Percentiles rank a stretch among this genome's conserved stretches.
These are phyloP conservation scores for Halisarca cf. caerulea DNA, from an alignment of 37 sponge, comb jelly and placozoan genomes.

Conservation along the genomic window DNA sequence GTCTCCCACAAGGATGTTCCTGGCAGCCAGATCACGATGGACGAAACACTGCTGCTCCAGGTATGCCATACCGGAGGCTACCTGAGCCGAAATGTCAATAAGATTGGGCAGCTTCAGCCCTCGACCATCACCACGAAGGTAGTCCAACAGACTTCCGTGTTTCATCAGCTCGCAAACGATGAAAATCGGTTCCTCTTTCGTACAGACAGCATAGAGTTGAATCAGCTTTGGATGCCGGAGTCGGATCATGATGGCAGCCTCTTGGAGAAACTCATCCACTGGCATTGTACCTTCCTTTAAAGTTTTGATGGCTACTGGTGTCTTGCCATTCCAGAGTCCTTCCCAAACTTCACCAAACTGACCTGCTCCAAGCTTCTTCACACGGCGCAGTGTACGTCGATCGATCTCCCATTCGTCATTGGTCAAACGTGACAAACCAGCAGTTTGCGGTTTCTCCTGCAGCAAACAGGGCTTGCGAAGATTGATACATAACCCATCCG, in stretches of 20 bases:
- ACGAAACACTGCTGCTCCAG: constrained; percentile 95
- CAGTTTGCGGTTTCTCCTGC: constrained; percentile 88
- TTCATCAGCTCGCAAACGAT: constrained; percentile 98
- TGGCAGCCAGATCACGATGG: constrained; percentile 95
- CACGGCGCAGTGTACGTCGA: constrained; percentile 59
- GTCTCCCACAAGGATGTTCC: constrained; percentile 97
- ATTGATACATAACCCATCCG: constrained; percentile 85
- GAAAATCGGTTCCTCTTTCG: constrained; percentile 90
- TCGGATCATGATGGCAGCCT: constrained; percentile 93
- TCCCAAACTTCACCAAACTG: constrained; percentile 97
- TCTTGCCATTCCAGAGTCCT: constrained; percentile 94
- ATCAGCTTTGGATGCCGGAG: constrained; percentile 95
- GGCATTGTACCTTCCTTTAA: constrained; percentile 97
- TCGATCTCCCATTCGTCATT: constrained; percentile 97
- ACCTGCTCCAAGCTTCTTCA: constrained; percentile 82
- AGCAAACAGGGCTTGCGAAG: constrained; percentile 65
- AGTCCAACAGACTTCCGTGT: constrained; percentile 92
- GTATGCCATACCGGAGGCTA: constrained; percentile 95
- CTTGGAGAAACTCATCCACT: constrained; percentile 90
- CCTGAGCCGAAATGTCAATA: constrained; percentile 88
- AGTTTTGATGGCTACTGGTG: constrained; percentile 94
- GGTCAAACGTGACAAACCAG: constrained; percentile 78
- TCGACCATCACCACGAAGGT: constrained; percentile 87
- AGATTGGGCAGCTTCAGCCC: constrained; percentile 74
- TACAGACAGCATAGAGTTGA: constrained; percentile 98